Evolutionary conservation across 2,113 vertebrate genomes (phyloP), one percentile per base, ranked within the genome.

Genomic region (Eublepharis macularius): DNA sequence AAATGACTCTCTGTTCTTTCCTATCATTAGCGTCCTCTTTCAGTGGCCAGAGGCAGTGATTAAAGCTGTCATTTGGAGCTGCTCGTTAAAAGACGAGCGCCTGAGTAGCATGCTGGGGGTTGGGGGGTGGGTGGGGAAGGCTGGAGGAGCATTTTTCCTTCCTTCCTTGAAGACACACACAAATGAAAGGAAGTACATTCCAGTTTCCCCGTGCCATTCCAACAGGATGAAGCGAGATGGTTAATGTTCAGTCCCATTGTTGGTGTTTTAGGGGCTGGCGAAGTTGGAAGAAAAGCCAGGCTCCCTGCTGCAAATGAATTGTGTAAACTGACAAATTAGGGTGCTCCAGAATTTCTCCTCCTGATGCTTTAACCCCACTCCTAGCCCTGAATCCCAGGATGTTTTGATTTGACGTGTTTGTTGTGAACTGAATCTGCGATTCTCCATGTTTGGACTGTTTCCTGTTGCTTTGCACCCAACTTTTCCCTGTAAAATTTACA

Each of bases 1-100:
- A 99, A 99, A 99, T 98, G 97, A 97, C 97, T 97, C 97, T 98
- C 96, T 98, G 98, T 98, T 98, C 98, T 98, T 97, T 98, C 98
- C 97, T 98, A 97, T 98, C 98, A 98, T 99, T 99, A 99, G 98
- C 97, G 96, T 98, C 97, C 96, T 97, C 97, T 98, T 97, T 97
- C 97, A 95, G 96, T 97, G 98, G 98, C 98, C 98, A 99, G 98
- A 98, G 98, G 98, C 98, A 96, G 98, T 98, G 98, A 99, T 99
- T 99, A 98, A 98, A 98, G 97, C 98, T 98, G 98, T 98, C 98
- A 98, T 99, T 98, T 98, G 96, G 97, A 98, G 97, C 97, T 97
- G 97, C 98, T 99, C 98, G 98, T 99, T 99, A 98, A 98, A 63
- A 98, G 97, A 96, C 97, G 95, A 96, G 95, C 95, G 92, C 95